Evolutionary conservation across 2,113 vertebrate genomes (phyloP).

Genomic region (Aptenodytes patagonicus): DNA sequence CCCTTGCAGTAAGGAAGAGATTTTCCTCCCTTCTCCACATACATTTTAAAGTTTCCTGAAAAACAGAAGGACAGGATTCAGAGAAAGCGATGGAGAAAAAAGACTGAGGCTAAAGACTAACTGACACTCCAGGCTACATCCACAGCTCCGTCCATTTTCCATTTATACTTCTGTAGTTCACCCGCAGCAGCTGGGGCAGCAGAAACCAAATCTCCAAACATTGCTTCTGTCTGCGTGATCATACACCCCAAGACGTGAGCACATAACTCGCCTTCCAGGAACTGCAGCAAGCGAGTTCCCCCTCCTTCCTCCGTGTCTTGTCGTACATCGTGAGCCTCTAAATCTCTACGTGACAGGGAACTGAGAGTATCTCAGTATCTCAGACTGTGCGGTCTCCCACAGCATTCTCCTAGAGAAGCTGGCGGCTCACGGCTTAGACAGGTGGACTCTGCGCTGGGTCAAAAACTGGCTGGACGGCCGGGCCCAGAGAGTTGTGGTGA

Average conservation of each 20-base stretch:
- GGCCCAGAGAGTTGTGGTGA: no score
- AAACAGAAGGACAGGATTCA: background rate
- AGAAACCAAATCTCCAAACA: background rate
- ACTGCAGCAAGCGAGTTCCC: fast-evolving
- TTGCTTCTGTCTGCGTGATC: background rate
- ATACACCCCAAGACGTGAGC: background rate
- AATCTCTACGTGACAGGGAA: background rate
- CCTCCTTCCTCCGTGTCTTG: background rate
- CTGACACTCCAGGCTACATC: background rate
- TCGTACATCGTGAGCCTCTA: fast-evolving
- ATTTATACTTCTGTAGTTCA: background rate
- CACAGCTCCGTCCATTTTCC: background rate
- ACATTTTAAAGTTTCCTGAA: background rate
- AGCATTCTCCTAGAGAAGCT: no score
- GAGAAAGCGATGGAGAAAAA: background rate
- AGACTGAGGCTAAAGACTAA: background rate
- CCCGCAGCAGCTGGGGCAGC: background rate
- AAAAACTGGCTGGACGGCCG: no score
- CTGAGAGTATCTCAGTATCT: background rate
- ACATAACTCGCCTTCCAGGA: background rate
- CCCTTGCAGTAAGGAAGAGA: background rate
- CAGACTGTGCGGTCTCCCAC: no score
- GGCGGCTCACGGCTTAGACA: no score
- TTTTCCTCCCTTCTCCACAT: background rate
- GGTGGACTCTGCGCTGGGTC: no score